Conservation (phyloP, 2,113 vertebrate species). For the Syrmaticus mikado region DNA sequence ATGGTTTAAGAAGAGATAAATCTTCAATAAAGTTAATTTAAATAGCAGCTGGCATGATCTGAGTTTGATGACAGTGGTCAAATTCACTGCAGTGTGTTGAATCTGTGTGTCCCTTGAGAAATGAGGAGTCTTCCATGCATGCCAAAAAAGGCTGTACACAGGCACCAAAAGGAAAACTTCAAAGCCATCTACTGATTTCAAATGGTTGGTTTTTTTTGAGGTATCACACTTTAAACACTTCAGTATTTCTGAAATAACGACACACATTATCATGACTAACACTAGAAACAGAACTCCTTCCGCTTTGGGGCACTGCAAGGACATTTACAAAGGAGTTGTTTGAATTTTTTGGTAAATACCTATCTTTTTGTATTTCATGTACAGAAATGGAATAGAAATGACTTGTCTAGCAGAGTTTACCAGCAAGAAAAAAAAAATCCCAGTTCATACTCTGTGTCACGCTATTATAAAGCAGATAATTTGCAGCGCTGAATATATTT, state of each 20-base stretch:
- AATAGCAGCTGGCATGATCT: background rate
- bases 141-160: background rate
- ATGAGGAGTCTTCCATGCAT: background rate
- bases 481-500: background rate
- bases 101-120: background rate
- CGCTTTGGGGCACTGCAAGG: background rate
- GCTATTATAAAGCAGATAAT: background rate
- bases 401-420: background rate
- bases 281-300: background rate
- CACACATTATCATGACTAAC: background rate
- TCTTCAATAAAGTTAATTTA: background rate
- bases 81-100: fast-evolving
- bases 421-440: background rate
- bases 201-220: background rate
- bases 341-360: background rate
- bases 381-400: background rate
- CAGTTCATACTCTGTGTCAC: background rate
- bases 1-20: background rate
- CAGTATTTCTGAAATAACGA: background rate
- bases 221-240: background rate
- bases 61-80: background rate
- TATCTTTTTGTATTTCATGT: background rate
- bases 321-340: background rate
- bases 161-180: background rate
- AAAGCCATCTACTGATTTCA: background rate